Evolutionary conservation across 2,888 invertebrate genomes (phyloP).

Genomic region (Protodeltote pygarga): DNA sequence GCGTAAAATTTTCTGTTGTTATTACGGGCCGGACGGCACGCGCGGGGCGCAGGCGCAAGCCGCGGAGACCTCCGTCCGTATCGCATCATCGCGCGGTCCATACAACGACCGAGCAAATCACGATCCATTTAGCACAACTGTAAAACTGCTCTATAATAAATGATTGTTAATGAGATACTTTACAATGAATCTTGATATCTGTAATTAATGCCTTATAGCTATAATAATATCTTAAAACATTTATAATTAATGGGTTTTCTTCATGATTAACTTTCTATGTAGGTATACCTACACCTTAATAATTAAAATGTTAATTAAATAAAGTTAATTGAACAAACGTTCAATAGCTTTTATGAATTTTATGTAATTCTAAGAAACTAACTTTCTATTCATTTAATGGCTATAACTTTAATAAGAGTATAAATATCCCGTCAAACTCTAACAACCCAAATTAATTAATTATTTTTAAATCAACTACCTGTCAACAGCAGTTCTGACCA

Average conservation of each 20-base stretch:
- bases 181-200: slow-evolving; percentile 7
- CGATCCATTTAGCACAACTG: slow-evolving; percentile 63
- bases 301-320: no score
- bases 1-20: slow-evolving; percentile 86
- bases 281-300: no score
- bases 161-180: slow-evolving; percentile 40
- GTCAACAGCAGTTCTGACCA: slow-evolving; percentile 6
- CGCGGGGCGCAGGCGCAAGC: slow-evolving; percentile 54
- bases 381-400: no score
- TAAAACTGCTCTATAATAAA: slow-evolving; percentile 40
- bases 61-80: slow-evolving; percentile 58
- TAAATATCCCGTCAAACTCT: no score
- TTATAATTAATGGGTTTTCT: no score
- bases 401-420: no score
- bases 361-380: no score
- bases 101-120: slow-evolving; percentile 64
- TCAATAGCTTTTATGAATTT: no score
- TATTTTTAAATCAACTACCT: neutral
- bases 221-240: no score
- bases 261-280: no score
- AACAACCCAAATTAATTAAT: slow-evolving; percentile 14
- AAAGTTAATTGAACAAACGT: no score
- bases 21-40: slow-evolving; percentile 74
- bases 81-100: slow-evolving; percentile 65
- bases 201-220: no score